Percentiles rank a stretch among this genome's conserved stretches.
These are phyloP conservation scores for Cartodere bifasciata DNA, from an alignment of 2,888 invertebrate genomes.

Conservation along the genomic window DNA sequence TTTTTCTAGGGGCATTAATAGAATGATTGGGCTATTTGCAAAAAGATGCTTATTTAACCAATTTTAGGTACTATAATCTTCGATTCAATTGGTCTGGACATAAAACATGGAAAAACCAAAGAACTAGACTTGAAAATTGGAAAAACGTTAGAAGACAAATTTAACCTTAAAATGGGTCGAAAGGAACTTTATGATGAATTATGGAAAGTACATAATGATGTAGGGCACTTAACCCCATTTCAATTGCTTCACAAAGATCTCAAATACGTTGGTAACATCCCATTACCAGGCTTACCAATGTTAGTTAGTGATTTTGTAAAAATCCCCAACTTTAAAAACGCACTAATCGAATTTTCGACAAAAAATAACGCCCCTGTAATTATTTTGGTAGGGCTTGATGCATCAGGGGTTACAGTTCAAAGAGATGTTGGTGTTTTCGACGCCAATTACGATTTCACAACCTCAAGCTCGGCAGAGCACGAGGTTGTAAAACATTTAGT, in stretches of 20 bases:
- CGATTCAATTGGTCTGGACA: constrained; percentile 68
- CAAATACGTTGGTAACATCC: constrained; percentile 47
- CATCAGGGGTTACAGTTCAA: constrained; percentile 34
- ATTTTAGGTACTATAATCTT: constrained; percentile 62
- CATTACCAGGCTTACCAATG: constrained; percentile 46
- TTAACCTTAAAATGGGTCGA: constrained; percentile 35
- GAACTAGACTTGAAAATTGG: constrained; percentile 49
- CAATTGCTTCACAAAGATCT: constrained; percentile 66
- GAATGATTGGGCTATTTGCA: no score
- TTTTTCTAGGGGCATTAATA: no score
- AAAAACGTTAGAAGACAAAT: constrained; percentile 42
- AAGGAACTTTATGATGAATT: constrained; percentile 39
- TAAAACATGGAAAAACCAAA: constrained; percentile 52
- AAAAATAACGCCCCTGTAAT: constrained; percentile 35
- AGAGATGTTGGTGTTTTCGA: constrained; percentile 48
- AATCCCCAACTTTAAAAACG: constrained; percentile 35
- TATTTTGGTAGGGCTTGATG: constrained; percentile 51
- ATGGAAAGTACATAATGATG: constrained; percentile 51
- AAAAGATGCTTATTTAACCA: constrained; percentile 2
- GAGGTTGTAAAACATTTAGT: constrained; percentile 28
- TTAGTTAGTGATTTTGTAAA: constrained; percentile 46
- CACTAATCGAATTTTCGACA: constrained; percentile 39
- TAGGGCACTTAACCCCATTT: constrained; percentile 46
- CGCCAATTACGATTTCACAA: background rate
- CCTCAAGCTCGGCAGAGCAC: no score